Evolutionary conservation across 2,797 vertebrate species (phyloP).

Genomic region (Enteromius thamalakanensis): DNA sequence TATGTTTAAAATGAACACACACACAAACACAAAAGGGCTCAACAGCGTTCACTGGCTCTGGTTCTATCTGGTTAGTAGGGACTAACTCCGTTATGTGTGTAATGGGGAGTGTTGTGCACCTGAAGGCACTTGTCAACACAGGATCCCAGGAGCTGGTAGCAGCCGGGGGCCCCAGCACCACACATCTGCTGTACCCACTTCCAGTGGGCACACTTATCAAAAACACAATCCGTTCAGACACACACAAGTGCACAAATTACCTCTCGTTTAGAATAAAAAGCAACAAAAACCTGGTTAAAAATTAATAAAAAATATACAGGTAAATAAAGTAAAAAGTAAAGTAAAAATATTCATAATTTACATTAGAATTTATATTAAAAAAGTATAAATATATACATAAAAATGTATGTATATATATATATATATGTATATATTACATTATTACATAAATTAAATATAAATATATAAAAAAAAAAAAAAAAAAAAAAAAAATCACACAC

Average conservation of each 20-base stretch:
- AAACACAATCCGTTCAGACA: conserved; percentile 46
- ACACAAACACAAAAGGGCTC: conserved; percentile 48
- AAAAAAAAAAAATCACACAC: too few species aligned
- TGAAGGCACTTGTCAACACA: conserved; percentile 79
- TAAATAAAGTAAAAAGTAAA: too few species aligned
- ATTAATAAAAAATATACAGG: neutral
- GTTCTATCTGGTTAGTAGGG: conserved; percentile 50
- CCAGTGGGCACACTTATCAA: conserved; percentile 49
- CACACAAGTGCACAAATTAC: conserved; percentile 12
- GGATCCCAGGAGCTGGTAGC: conserved; percentile 74
- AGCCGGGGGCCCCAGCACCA: conserved; percentile 65
- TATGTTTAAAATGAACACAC: neutral
- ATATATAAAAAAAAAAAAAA: too few species aligned
- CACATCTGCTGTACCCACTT: conserved; percentile 63
- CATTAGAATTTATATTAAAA: too few species aligned
- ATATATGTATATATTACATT: too few species aligned
- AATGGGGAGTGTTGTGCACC: conserved; percentile 77
- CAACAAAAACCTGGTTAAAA: neutral
- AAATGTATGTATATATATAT: too few species aligned
- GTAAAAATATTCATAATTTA: neutral
- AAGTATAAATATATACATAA: too few species aligned
- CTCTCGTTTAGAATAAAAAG: neutral
- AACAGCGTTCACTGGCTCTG: conserved; percentile 46
- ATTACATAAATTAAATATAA: too few species aligned
- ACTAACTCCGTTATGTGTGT: conserved; percentile 75